A percentile compares a stretch with the other conserved stretches of the same genome.
These are phyloP conservation scores for mouse (Mus musculus) DNA, from an alignment of 2,113 vertebrate species.

Conservation along the genomic window GRCm39 chr17:89506001-89506500, in stretches of 20 bases:
- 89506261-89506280: neutral
- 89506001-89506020: neutral
- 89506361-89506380: neutral
- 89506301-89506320: neutral
- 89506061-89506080: neutral
- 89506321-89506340: neutral
- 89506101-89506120: neutral
- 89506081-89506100: neutral
- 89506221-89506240: neutral
- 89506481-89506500: neutral
- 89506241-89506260: neutral
- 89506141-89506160: neutral
- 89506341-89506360: neutral
- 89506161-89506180: neutral
- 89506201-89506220: neutral
- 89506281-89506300: neutral
- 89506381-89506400: neutral
- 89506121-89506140: neutral
- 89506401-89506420: too few relatives aligned
- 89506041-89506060: neutral
- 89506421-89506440: fast-evolving
- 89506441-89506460: neutral
- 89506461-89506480: neutral
- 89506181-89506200: neutral
- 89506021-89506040: neutral